Percentiles rank a stretch among this genome's conserved stretches.
phyloP scores from a whole-genome alignment of 2,888 invertebrate species.

The Deroplatys truncata region DNA sequence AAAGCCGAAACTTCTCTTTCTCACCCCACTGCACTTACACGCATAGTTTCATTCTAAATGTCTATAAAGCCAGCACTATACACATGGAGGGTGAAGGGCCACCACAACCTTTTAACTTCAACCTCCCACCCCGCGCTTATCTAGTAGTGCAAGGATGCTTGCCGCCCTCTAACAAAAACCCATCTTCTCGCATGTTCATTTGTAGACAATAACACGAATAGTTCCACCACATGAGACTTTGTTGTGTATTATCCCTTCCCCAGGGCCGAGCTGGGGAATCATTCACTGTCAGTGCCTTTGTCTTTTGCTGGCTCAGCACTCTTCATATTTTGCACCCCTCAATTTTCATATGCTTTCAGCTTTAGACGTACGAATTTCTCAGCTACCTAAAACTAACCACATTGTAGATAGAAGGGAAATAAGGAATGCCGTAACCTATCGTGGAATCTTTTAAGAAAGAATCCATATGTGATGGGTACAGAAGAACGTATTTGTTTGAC shows the following conservation, averaged over 20 bases:
- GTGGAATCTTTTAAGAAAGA: no score
- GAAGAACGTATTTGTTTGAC: no score
- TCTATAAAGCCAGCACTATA: constrained; percentile 1
- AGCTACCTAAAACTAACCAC: no score
- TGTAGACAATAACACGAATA: neutral
- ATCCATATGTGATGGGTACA: no score
- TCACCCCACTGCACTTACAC: neutral
- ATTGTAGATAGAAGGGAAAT: no score
- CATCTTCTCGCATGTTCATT: neutral
- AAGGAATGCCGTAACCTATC: no score
- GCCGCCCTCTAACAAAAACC: neutral
- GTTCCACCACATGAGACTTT: neutral
- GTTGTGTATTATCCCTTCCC: neutral
- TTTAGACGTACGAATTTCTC: neutral
- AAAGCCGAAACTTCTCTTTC: constrained; percentile 7
- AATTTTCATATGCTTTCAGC: no score
- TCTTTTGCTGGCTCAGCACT: neutral
- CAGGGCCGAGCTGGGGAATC: neutral
- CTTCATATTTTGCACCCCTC: neutral
- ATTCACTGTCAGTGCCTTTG: neutral
- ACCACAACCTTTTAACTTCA: neutral
- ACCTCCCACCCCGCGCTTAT: neutral
- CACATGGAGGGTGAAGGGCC: neutral
- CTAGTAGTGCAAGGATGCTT: neutral
- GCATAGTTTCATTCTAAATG: constrained; percentile 15